These are phyloP conservation scores for Podabrus alpinus DNA, from an alignment of 2,888 invertebrate genomes.

Conservation along the genomic window DNA sequence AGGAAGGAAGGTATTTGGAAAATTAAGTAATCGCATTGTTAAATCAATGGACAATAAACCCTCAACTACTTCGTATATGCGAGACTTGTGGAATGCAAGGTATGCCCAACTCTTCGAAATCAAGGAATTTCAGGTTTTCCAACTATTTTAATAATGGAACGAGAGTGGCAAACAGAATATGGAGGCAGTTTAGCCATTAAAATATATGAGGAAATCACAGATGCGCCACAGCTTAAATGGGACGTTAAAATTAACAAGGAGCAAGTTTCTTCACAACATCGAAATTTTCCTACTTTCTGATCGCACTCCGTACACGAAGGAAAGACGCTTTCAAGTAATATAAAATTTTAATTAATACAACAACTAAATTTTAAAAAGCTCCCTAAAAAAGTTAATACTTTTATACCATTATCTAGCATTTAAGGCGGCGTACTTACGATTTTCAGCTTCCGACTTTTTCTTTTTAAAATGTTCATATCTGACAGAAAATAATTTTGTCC, in stretches of 20 bases:
- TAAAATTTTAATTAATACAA: neutral
- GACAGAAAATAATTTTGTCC: neutral
- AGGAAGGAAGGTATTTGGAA: neutral
- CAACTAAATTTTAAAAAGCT: neutral
- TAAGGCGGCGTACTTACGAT: neutral
- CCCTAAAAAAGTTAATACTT: neutral
- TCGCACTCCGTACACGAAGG: neutral
- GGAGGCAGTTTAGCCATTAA: slow-evolving; percentile 19
- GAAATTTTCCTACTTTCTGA: neutral
- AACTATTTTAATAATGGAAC: slow-evolving; percentile 29
- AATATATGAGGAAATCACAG: slow-evolving; percentile 24
- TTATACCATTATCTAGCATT: neutral
- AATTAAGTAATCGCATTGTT: neutral
- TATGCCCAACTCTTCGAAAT: slow-evolving; percentile 21
- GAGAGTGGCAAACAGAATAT: slow-evolving; percentile 20
- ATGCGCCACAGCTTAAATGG: slow-evolving; percentile 5
- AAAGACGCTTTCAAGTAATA: neutral
- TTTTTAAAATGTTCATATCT: neutral
- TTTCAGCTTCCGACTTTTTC: neutral
- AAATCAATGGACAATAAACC: neutral
- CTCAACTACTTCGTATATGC: neutral
- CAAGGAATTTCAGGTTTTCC: slow-evolving; percentile 28
- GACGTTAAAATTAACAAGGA: slow-evolving; percentile 5
- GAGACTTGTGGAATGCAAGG: slow-evolving; percentile 15
- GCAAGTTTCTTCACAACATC: neutral